Base-by-base conservation (phyloP, 53 echinoderm and acorn worm genomes). In the Luidia sarsii region DNA sequence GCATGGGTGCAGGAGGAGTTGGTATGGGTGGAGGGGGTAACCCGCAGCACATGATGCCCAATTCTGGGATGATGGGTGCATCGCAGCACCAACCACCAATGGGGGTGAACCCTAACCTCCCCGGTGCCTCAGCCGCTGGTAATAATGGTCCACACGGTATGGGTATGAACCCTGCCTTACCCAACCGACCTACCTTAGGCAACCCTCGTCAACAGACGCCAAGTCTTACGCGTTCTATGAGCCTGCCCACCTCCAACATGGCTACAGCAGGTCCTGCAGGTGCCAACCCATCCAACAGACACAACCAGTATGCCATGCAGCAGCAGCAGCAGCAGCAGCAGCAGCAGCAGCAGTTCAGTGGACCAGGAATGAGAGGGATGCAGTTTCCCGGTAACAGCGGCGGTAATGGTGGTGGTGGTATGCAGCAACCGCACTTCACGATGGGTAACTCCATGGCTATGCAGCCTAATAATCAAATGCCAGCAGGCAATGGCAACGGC, bases 121-220 rank as follows among this genome's bases (percentile, higher is more conserved):
- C 84, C 15, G 83, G 79, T 16, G n/a, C n/a, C n/a, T n/a, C n/a
- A n/a, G n/a, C n/a, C n/a, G n/a, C n/a, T n/a, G n/a, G n/a, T n/a
- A n/a, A n/a, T n/a, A n/a, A n/a, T n/a, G 85, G 81, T 21, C 69
- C 56, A 7, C 83, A 74, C 13, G 79, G 70, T 30, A 29, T 88
- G 19, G 90, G 87, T 1, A 86, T 95, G 56, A 95, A 95, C 65
- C 91, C 91, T 18, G 92, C 87, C 61, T 86, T 92, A 37, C 89
- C 95, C 1, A 92, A 84, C 50, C 55, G 92, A 28, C 57, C 48
- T 36, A 22, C 89, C 57, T 33, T 83, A 51, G 34, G 72, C 3
- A 74, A 68, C 39, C 50, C 57, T 20, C 60, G 85, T n/a, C 59
- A 85, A 65, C 82, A 53, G 50, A 36, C 69, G 7, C 72, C 84